These are phyloP conservation scores for Bombus waltoni DNA, from an alignment of 1,140 invertebrate species.

Conservation along the genomic window DNA sequence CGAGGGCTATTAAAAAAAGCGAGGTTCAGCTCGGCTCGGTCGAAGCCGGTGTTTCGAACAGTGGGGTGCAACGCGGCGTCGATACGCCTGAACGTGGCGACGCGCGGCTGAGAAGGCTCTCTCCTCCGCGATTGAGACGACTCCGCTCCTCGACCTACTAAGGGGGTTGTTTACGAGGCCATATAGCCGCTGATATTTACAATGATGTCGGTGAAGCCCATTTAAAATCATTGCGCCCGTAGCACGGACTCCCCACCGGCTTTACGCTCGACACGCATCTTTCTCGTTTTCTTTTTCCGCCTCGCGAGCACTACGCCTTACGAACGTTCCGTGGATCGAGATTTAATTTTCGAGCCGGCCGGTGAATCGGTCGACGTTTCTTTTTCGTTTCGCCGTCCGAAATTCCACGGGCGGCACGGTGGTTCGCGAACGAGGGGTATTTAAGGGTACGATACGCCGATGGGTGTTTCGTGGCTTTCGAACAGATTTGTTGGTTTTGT, in stretches of 20 bases:
- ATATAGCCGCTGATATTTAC: slow-evolving; percentile 80
- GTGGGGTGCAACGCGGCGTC: slow-evolving; percentile 47
- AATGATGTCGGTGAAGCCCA: slow-evolving; percentile 77
- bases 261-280: slow-evolving; percentile 76
- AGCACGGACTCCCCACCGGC: slow-evolving; percentile 76
- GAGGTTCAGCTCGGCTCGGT: background rate
- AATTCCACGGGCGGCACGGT: background rate
- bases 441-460: background rate
- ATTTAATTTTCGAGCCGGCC: slow-evolving; percentile 71
- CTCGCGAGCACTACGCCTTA: background rate
- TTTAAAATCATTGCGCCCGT: slow-evolving; percentile 75
- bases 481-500: too few species aligned
- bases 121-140: slow-evolving; percentile 69
- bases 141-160: slow-evolving; percentile 62
- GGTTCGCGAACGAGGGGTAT: background rate
- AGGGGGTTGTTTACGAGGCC: slow-evolving; percentile 77
- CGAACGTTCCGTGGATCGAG: slow-evolving; percentile 56
- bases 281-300: slow-evolving; percentile 53
- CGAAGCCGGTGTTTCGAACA: slow-evolving; percentile 33
- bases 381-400: background rate
- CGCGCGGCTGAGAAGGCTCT: slow-evolving; percentile 3
- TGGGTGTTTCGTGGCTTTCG: background rate
- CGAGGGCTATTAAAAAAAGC: slow-evolving; percentile 42
- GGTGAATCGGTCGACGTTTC: background rate
- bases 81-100: slow-evolving; percentile 20